A percentile compares a stretch with the other conserved stretches of the same genome.
Conservation (phyloP, 2,113 vertebrate genomes). For the Actinemys pallida region DNA sequence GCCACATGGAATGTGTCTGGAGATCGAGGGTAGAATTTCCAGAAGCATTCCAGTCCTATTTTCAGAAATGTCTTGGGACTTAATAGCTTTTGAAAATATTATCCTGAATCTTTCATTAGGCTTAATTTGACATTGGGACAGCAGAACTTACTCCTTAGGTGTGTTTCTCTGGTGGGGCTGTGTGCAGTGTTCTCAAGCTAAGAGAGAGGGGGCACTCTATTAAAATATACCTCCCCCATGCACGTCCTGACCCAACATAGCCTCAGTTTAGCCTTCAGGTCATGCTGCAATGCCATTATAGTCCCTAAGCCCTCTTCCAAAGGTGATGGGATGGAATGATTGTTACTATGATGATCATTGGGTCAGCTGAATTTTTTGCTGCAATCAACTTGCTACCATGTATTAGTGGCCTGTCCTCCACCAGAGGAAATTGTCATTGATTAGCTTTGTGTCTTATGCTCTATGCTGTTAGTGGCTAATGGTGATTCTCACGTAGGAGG, state of each 20-base stretch:
- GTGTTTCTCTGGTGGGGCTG: background rate
- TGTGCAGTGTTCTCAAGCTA: background rate
- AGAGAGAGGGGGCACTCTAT: background rate
- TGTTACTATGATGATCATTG: conserved; percentile 34
- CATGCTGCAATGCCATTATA: background rate
- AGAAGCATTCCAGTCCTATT: background rate
- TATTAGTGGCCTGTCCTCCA: conserved; percentile 40
- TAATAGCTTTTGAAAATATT: fast-evolving
- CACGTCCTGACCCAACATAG: background rate
- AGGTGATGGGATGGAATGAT: conserved; percentile 6
- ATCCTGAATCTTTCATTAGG: background rate
- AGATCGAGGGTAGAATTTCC: background rate
- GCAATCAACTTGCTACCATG: conserved; percentile 41
- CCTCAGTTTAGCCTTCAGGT: background rate
- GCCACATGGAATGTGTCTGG: background rate
- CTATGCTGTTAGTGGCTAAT: background rate
- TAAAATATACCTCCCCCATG: background rate
- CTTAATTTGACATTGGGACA: fast-evolving
- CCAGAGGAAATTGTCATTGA: background rate
- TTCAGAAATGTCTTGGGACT: background rate
- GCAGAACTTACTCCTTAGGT: background rate
- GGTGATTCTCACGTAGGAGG: conserved; percentile 18
- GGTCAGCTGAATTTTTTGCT: conserved; percentile 48
- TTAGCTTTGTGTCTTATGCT: background rate
- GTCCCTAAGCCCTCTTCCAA: conserved; percentile 29